Conservation (phyloP, 2,797 vertebrate genomes). For the Pygocentrus nattereri region DNA sequence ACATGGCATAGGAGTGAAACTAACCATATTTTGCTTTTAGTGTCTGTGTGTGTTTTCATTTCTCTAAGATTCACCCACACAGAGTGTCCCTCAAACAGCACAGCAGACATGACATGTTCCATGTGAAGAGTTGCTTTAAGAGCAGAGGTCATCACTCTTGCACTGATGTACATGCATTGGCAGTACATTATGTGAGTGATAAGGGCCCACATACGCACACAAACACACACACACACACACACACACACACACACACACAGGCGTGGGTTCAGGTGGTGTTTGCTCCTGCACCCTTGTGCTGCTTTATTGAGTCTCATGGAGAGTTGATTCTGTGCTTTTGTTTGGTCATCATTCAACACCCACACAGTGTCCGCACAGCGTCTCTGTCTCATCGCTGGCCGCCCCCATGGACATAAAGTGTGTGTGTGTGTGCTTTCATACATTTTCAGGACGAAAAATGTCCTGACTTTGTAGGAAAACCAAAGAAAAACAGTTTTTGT, state of each 20-base stretch:
- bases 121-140: constrained; percentile 15
- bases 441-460: neutral
- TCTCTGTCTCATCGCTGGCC: constrained; percentile 56
- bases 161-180: constrained; percentile 52
- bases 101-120: constrained; percentile 27
- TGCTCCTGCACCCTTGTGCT: constrained; percentile 45
- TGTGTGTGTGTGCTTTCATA: constrained; percentile 28
- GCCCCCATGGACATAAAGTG: constrained; percentile 29
- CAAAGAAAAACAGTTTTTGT: neutral
- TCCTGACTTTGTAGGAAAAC: neutral
- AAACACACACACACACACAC: constrained; percentile 20
- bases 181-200: constrained; percentile 59
- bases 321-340: constrained; percentile 59
- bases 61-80: neutral
- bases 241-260: constrained; percentile 36
- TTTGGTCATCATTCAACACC: constrained; percentile 79
- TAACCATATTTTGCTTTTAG: too few species aligned
- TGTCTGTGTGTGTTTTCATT: neutral
- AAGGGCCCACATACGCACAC: constrained; percentile 41
- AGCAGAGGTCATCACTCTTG: constrained; percentile 49
- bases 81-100: neutral
- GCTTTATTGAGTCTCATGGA: constrained; percentile 63
- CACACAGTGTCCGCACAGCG: constrained; percentile 66
- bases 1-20: too few species aligned
- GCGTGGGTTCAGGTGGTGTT: constrained; percentile 59